Evolutionary conservation across 2,797 vertebrate genomes (phyloP), one percentile per base, ranked within the genome.

Genomic region (Spondyliosoma cantharus): DNA sequence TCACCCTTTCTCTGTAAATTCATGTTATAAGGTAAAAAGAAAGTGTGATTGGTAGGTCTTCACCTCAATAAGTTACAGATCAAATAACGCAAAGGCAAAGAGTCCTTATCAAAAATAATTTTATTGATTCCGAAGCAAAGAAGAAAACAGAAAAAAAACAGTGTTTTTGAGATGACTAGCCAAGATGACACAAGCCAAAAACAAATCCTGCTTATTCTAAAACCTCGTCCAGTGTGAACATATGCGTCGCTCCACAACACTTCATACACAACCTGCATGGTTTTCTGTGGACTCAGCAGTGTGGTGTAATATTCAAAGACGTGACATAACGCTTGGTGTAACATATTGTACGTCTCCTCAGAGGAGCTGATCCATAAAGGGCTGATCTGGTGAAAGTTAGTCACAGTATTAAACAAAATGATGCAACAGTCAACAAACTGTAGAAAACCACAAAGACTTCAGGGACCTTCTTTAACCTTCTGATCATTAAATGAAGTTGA

Each of bases 61-160:
- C 3, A 15, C 7, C 3, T 66, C 16, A 20, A 22, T 12, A 49
- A 48, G 7, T 11, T 14, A 27, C 49, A 25, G 11, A 72, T 27
- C 7, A 25, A 71, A 15, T 17, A 52, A 20, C n/a, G 37, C 57
- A 65, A 74, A 75, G 32, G 43, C 52, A 22, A 32, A 0, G 32
- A 19, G 63, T 86, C 78, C 45, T 86, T 94, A 92, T 86, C 87
- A 95, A 94, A 94, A 94, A 94, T 92, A 91, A 76, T 90, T 94
- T 94, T 93, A 94, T 92, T 94, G 85, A 90, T 90, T 92, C 72
- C 64, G 24, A 86, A 86, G 86, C 73, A 66, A 79, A 52, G 69
- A 67, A 84, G 66, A 72, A 79, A 86, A 76, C 60, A 67, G 58
- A 73, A 48, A 74, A 74, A 83, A 78, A 42, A 54, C 72, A 83